Evolutionary conservation across 2,888 invertebrate species (phyloP).

Genomic region (Ferdinandea cuprea): DNA sequence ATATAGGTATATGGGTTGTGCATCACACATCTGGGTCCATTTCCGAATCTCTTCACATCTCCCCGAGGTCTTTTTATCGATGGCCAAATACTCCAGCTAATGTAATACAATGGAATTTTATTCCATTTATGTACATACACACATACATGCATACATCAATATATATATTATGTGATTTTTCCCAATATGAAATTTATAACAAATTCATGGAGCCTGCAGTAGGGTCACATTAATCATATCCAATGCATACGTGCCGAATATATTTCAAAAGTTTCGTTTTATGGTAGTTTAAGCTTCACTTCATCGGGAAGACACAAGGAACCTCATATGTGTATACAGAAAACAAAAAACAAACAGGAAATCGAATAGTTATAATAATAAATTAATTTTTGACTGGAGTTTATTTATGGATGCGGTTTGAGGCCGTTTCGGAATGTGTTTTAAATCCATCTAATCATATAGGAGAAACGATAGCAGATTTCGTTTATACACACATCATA

Average conservation of each 20-base stretch:
- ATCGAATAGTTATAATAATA: conserved; percentile 64
- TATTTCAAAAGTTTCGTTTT: conserved; percentile 25
- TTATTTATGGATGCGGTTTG: conserved; percentile 49
- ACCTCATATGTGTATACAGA: too few species aligned
- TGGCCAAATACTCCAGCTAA: conserved; percentile 44
- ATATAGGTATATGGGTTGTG: conserved; percentile 1
- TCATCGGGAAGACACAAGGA: conserved; percentile 5
- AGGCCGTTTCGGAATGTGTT: conserved; percentile 16
- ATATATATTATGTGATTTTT: conserved; percentile 6
- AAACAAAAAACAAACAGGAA: conserved; percentile 14
- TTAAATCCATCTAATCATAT: conserved; percentile 27
- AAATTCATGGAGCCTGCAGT: conserved; percentile 57
- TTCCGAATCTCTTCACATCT: conserved; percentile 29
- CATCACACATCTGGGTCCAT: conserved; percentile 25
- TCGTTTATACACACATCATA: not conserved
- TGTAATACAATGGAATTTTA: conserved; percentile 37
- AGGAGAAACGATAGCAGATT: not conserved
- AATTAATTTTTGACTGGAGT: conserved; percentile 57
- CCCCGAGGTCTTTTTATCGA: conserved; percentile 57
- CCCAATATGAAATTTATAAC: conserved; percentile 53
- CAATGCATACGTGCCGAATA: conserved; percentile 53
- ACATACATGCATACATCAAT: not conserved
- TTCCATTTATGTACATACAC: conserved; percentile 36
- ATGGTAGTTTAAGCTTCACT: conserved; percentile 9
- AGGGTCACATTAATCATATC: conserved; percentile 54